phyloP scores from a whole-genome alignment of 2,888 invertebrate species.

The Eristalinus aeneus region DNA sequence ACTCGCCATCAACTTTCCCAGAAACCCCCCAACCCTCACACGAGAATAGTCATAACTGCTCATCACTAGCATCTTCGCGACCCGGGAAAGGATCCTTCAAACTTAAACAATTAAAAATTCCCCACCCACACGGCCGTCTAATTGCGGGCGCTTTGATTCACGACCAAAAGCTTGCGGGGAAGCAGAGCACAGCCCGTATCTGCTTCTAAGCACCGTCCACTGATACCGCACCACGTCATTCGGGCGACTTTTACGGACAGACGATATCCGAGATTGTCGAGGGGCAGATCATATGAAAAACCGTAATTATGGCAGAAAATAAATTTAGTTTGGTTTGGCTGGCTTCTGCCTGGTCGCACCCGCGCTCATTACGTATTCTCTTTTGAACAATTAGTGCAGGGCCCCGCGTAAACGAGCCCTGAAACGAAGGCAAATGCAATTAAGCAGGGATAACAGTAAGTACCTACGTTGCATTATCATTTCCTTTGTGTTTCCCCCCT shows the following conservation, averaged over 20 bases:
- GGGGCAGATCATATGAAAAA: neutral
- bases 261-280: neutral
- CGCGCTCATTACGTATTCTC: neutral
- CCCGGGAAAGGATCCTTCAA: neutral
- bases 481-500: neutral
- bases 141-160: neutral
- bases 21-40: neutral
- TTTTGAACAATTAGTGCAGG: conserved; percentile 25
- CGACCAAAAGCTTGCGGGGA: neutral
- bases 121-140: neutral
- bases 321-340: neutral
- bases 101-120: neutral
- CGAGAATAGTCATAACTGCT: neutral
- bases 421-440: conserved; percentile 23
- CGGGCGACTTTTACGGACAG: neutral
- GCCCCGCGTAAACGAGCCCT: conserved; percentile 5
- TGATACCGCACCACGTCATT: neutral
- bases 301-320: neutral
- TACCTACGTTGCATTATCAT: conserved; percentile 12
- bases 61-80: neutral
- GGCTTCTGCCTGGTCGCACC: neutral
- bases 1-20: neutral
- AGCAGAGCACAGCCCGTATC: neutral
- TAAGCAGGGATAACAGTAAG: conserved; percentile 24
- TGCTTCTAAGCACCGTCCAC: neutral